Conservation (phyloP, 1,140 invertebrate genomes). For the Pentalonia nigronervosa region DNA sequence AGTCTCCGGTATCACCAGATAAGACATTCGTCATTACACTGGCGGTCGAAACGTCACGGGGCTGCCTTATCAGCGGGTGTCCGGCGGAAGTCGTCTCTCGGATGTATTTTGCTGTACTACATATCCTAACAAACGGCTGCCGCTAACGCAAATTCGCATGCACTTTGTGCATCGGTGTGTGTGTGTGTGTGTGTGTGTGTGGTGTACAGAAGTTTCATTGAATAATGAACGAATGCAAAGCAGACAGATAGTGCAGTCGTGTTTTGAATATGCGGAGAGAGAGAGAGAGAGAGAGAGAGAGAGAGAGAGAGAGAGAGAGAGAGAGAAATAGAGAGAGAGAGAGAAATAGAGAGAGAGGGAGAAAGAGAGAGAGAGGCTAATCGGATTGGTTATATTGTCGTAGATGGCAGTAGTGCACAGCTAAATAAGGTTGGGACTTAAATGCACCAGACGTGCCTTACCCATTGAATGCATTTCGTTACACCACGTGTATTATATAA, state of each 20-base stretch:
- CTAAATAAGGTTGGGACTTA: not conserved
- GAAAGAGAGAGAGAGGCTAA: not conserved
- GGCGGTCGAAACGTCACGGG: not conserved
- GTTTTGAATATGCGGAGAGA: not conserved
- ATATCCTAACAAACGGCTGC: constrained; percentile 15
- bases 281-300: not conserved
- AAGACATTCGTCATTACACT: not conserved
- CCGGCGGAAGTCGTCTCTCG: not conserved
- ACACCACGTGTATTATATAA: not conserved
- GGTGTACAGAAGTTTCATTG: not conserved
- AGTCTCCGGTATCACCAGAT: not conserved
- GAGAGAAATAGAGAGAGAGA: not conserved
- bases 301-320: not conserved
- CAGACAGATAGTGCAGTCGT: not conserved
- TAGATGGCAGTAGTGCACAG: not conserved
- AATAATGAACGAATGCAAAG: not conserved
- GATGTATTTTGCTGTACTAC: not conserved
- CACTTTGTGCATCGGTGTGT: not conserved
- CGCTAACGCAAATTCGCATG: not conserved
- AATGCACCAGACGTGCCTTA: constrained; percentile 17
- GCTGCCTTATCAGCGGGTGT: constrained; percentile 9
- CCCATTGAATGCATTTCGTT: not conserved
- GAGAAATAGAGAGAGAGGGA: not conserved
- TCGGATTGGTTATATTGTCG: not conserved
- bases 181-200: not conserved